Base-by-base conservation (phyloP, 2,797 vertebrate genomes). In the Protonibea diacanthus region DNA sequence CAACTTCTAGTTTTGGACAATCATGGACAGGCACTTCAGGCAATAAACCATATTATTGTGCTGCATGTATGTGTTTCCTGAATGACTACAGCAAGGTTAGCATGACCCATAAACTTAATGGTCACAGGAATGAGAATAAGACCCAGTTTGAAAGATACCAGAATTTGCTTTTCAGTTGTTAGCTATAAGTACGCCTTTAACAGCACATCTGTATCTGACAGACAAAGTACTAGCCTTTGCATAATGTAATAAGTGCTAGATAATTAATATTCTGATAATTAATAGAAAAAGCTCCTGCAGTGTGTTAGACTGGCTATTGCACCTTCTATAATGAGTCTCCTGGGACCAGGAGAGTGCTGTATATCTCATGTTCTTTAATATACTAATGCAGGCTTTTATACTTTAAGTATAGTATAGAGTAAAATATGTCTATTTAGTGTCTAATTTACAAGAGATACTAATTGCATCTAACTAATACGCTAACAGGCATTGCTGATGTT, bases 221-320 rank as follows among this genome's bases (percentile, higher is more conserved):
- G 45, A 75, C 45, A 45, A 44, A 40, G 13, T 44, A 20, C 11
- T 21, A 11, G 27, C 12, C 7, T 18, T 38, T 33, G 21, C 3
- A 48, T 27, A 4, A 59, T n/a, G 11, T 20, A 71, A 48, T 65
- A 55, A 68, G 63, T 65, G 62, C 64, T 67, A 53, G 72, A 61
- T 59, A 69, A 55, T 6, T 53, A 62, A 80, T 73, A 25, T 20
- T 7, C 3, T 71, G 21, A 64, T 58, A 60, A 76, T 65, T 52
- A 62, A 77, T 78, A 23, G 5, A 67, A 76, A 78, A 78, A 27
- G 33, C 55, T 44, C 17, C 47, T 59, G 51, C 51, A 38, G 66
- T 51, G 44, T 67, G 20, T 76, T 14, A 51, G 7, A 66, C 64
- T 11, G 52, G 60, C 61, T 57, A 72, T 53, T 75, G n/a, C 21